Base-by-base conservation (phyloP, 1,140 invertebrate species). In the Dendroctonus ponderosae region DNA sequence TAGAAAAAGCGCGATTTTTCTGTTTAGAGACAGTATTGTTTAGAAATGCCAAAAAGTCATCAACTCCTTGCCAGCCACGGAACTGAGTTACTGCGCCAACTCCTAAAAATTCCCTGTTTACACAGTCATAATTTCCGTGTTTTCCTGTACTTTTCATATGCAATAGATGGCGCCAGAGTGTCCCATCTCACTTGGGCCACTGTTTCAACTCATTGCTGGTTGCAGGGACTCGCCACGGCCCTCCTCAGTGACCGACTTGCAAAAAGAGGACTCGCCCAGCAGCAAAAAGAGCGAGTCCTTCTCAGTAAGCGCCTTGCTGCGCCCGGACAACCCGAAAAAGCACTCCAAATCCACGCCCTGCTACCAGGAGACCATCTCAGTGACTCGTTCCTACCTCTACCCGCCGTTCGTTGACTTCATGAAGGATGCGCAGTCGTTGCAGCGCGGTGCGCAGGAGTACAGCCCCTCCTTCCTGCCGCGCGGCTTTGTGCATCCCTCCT, bases 271-370 rank as follows among this genome's bases (percentile, higher is more conserved):
- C 70, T 78, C 76, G 64, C 78, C 78, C 12, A 74, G 56, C 15
- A 88, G 54, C 26, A 88, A 88, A 78, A 86, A 87, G 80, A 91
- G 89, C 6, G 87, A 91, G 77, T 84, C 87, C 5, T 92, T 92
- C 75, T 91, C 89, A 62, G 90, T 92, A 5, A 90, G 86, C 51
- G 91, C 89, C 0, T 79, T 92, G 5, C 77, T 92, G 9, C 83
- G 89, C 78, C 89, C 90, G 54, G 90, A 92, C 77, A 85, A 88
- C 15, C 89, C 87, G 2, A 83, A 86, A 79, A 82, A 75, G 76
- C 83, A 79, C 82, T 82, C 73, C 67, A 79, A 74, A 74, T 76
- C 77, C n/a, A 68, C 76, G 49, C 79, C 81, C 58, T 79, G 83
- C 52, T 82, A 84, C 69, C 78, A 84, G 52, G 80, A 83, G 66